phyloP scores from a whole-genome alignment of 2,888 invertebrate species.

The Spodoptera exigua region DNA sequence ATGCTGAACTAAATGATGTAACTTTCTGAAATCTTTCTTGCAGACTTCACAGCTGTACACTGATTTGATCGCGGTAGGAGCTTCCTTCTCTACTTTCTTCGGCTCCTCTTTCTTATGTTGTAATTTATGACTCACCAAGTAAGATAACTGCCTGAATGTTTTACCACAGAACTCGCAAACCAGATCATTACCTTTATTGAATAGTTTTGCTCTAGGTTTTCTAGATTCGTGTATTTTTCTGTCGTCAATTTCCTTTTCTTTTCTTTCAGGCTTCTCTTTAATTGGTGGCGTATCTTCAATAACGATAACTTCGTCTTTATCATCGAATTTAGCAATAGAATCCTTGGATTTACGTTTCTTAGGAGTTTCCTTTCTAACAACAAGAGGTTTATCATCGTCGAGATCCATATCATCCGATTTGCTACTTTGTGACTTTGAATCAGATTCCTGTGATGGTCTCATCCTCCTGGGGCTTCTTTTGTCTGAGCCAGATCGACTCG shows the following conservation, averaged over 20 bases:
- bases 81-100: conserved; percentile 66
- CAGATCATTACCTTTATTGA: conserved; percentile 64
- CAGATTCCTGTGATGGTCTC: conserved; percentile 74
- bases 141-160: conserved; percentile 84
- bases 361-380: conserved; percentile 59
- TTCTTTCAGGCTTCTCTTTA: conserved; percentile 63
- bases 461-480: conserved; percentile 73
- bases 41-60: conserved; percentile 84
- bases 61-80: conserved; percentile 60
- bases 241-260: conserved; percentile 51
- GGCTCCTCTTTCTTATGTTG: conserved; percentile 77
- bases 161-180: conserved; percentile 85
- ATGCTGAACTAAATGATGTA: conserved; percentile 86
- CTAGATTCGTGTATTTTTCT: conserved; percentile 65
- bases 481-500: conserved; percentile 82
- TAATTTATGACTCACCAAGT: conserved; percentile 81
- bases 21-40: conserved; percentile 84
- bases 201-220: conserved; percentile 61
- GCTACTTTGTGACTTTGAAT: conserved; percentile 69
- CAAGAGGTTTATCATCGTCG: conserved; percentile 64
- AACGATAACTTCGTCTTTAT: conserved; percentile 73
- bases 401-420: conserved; percentile 72
- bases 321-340: conserved; percentile 60
- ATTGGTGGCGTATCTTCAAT: conserved; percentile 76
- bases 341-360: conserved; percentile 75